Evolutionary conservation across 2,888 invertebrate species (phyloP).

Genomic region (Laothoe populi): DNA sequence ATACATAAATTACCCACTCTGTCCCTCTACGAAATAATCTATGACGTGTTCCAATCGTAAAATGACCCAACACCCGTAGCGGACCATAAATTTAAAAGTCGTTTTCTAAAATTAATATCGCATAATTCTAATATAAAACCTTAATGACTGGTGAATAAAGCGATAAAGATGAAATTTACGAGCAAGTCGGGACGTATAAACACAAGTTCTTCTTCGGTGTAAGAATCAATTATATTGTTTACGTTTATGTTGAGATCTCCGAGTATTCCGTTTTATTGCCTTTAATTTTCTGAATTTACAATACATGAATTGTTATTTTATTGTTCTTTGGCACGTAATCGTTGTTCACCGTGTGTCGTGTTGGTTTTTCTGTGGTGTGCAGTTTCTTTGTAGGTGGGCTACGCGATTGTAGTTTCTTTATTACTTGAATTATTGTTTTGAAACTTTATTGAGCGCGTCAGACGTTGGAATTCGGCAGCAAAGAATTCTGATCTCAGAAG

Average conservation of each 20-base stretch:
- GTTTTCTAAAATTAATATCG: slow-evolving; percentile 80
- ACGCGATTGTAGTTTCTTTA: no score
- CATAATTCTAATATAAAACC: slow-evolving; percentile 77
- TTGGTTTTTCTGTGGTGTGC: not conserved
- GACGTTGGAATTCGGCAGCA: no score
- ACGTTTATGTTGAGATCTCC: slow-evolving; percentile 43
- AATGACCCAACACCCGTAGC: slow-evolving; percentile 51
- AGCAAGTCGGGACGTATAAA: slow-evolving; percentile 57
- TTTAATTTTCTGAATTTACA: slow-evolving; percentile 22
- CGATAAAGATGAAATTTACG: slow-evolving; percentile 74
- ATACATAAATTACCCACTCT: slow-evolving; percentile 1
- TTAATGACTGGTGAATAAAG: slow-evolving; percentile 81
- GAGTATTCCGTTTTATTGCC: slow-evolving; percentile 31
- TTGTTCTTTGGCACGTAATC: slow-evolving; percentile 18
- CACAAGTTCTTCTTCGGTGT: slow-evolving; percentile 57
- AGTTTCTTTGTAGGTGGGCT: not conserved
- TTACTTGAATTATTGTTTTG: no score
- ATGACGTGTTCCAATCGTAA: slow-evolving; percentile 50
- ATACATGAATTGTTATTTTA: slow-evolving; percentile 16
- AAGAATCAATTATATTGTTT: slow-evolving; percentile 69
- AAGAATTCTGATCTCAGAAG: no score
- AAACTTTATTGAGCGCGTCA: no score
- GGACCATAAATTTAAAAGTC: slow-evolving; percentile 66
- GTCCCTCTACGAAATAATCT: slow-evolving; percentile 37
- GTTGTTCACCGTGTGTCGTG: not conserved